These are phyloP conservation scores for Notarius lentiginosus DNA, from an alignment of 2,113 vertebrate species.

Conservation along the genomic window DNA sequence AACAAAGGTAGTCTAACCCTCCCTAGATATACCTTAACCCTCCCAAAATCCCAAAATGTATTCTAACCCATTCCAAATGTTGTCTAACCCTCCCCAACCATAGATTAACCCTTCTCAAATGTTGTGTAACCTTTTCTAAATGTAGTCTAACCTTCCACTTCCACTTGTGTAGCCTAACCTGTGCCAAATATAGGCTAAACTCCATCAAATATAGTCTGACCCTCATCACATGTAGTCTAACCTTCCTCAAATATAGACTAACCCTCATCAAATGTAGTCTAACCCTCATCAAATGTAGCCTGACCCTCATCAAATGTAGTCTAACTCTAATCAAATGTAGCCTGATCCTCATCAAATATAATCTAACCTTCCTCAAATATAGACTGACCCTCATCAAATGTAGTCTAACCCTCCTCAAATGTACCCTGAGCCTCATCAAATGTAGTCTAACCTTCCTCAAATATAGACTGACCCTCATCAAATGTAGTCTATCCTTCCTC, in stretches of 20 bases:
- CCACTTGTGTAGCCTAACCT: background rate
- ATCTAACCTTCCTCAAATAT: background rate
- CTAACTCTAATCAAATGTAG: background rate
- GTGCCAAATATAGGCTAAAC: background rate
- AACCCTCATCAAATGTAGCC: background rate
- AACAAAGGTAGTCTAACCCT: background rate
- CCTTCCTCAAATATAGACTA: background rate
- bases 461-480: too few species aligned
- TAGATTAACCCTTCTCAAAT: background rate
- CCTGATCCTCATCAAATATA: background rate
- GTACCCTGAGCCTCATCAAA: background rate
- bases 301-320: background rate
- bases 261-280: background rate
- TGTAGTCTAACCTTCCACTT: background rate
- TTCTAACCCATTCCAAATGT: background rate
- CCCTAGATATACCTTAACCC: background rate
- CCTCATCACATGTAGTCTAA: background rate
- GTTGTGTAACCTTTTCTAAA: background rate
- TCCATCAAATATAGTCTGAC: background rate
- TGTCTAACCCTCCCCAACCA: background rate
- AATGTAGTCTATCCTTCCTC: too few species aligned
- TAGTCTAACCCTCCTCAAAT: background rate
- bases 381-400: background rate
- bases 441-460: background rate
- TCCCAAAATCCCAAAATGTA: background rate